Conservation (phyloP, 2,113 vertebrate species). For the Leptosomus discolor region DNA sequence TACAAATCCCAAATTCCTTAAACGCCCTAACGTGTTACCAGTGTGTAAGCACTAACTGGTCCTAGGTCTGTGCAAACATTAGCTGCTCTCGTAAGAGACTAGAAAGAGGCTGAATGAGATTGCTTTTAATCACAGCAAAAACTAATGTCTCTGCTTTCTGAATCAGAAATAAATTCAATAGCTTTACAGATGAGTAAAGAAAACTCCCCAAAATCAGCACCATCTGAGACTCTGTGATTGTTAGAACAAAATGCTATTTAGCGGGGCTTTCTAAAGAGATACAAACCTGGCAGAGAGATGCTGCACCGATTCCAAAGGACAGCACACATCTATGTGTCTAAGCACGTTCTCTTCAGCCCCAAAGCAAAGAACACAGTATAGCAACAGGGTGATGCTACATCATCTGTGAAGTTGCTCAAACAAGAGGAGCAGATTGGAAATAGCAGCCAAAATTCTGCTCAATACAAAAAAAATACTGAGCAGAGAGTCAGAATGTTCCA, state of each 20-base stretch:
- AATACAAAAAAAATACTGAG: neutral
- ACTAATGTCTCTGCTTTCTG: neutral
- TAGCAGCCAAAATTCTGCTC: slow-evolving; percentile 12
- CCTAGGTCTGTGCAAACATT: neutral
- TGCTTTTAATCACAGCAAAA: neutral
- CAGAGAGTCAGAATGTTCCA: neutral
- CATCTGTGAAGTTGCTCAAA: neutral
- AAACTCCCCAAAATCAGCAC: neutral
- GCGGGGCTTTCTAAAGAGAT: neutral
- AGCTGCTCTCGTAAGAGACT: neutral
- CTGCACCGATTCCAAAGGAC: neutral
- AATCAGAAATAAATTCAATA: neutral
- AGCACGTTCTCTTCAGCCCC: neutral
- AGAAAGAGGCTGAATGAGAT: neutral
- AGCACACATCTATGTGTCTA: slow-evolving; percentile 15
- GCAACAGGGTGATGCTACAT: neutral
- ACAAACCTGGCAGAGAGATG: neutral
- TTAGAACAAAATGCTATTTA: neutral
- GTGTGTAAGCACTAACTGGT: neutral
- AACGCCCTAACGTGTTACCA: neutral
- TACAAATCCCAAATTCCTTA: neutral
- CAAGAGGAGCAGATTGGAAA: slow-evolving; percentile 8
- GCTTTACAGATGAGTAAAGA: neutral
- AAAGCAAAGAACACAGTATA: neutral
- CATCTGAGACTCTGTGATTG: neutral